These are phyloP conservation scores for Achlya flavicornis DNA, from an alignment of 2,888 invertebrate species.

Conservation along the genomic window DNA sequence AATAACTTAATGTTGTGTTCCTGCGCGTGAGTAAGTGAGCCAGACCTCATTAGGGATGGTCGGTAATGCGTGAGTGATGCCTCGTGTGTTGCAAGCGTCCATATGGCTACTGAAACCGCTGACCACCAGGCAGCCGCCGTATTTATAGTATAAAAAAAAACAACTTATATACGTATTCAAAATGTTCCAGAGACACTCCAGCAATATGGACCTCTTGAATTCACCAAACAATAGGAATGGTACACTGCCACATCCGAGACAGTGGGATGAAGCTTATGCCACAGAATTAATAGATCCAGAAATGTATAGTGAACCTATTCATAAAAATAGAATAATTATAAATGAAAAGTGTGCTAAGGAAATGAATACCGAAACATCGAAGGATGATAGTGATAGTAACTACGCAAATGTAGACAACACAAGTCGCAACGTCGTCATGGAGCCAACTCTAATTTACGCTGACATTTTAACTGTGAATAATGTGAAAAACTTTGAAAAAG, in stretches of 20 bases:
- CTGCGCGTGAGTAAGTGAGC: too few relatives aligned
- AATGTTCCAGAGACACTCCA: not conserved
- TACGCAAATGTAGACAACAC: constrained; percentile 8
- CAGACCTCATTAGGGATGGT: too few relatives aligned
- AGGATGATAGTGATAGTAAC: not conserved
- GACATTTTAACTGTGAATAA: not conserved
- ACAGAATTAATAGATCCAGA: not conserved
- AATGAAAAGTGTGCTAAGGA: not conserved
- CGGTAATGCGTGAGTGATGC: too few relatives aligned
- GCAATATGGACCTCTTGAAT: not conserved
- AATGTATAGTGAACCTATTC: not conserved
- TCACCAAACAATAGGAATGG: not conserved
- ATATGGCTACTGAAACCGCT: too few relatives aligned
- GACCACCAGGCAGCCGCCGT: too few relatives aligned
- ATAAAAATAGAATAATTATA: not conserved
- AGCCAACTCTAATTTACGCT: not conserved
- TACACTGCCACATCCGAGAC: constrained; percentile 1
- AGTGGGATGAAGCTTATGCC: not conserved
- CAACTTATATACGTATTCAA: too few relatives aligned
- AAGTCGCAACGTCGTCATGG: too few relatives aligned
- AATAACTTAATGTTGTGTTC: too few relatives aligned
- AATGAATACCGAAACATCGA: not conserved
- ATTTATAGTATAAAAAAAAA: too few relatives aligned
- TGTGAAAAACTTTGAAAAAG: too few relatives aligned
- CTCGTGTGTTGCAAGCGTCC: too few relatives aligned